Conservation (phyloP, 2,113 vertebrate species). For the Dermatemys mawii region DNA sequence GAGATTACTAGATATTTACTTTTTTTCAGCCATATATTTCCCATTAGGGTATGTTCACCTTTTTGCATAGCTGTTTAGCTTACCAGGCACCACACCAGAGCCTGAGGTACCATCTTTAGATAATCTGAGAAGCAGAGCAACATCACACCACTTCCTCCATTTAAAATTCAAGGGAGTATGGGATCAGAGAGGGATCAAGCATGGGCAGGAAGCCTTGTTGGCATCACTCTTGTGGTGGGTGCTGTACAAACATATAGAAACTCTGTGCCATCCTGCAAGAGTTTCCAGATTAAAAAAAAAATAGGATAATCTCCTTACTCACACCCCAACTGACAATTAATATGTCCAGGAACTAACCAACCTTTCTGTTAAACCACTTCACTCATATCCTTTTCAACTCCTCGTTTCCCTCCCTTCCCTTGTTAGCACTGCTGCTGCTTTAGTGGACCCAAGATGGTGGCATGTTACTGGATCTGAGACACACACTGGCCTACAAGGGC, state of each 20-base stretch:
- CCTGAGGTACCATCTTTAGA: conserved; percentile 50
- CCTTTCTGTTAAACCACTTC: not conserved
- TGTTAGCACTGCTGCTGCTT: not conserved
- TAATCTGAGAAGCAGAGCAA: not conserved
- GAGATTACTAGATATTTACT: conserved; percentile 47
- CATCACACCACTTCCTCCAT: not conserved
- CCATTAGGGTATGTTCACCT: conserved; percentile 20
- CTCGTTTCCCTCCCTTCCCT: not conserved
- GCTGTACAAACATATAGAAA: not conserved
- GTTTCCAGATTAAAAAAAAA: not conserved
- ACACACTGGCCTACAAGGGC: not conserved
- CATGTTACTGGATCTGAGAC: not conserved
- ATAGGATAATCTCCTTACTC: not conserved
- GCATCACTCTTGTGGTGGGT: not conserved
- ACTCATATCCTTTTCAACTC: not conserved
- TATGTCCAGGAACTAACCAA: not conserved
- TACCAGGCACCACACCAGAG: not conserved
- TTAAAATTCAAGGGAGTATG: conserved; percentile 11
- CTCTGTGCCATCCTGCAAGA: not conserved
- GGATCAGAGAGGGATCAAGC: not conserved
- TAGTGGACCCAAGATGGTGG: not conserved
- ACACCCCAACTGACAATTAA: not conserved
- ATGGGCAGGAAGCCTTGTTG: not conserved
- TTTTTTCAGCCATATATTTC: conserved; percentile 56
- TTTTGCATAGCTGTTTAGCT: accelerated